A percentile compares a stretch with the other conserved stretches of the same genome.
These are phyloP conservation scores for Simalia tracyae DNA, from an alignment of 2,797 vertebrate species.

Conservation along the genomic window DNA sequence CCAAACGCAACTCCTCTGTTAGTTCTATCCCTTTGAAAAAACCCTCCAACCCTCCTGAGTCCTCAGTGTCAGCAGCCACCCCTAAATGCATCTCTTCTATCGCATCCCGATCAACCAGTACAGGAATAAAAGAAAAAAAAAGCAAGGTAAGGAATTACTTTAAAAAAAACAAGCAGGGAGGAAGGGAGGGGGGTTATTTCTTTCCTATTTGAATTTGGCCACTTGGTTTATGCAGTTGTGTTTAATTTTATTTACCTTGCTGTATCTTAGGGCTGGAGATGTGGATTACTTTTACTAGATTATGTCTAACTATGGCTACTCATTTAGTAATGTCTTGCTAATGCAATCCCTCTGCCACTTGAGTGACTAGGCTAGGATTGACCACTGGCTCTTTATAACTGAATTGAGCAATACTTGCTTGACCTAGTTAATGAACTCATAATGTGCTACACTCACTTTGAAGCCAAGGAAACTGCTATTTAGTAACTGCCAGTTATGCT, in stretches of 20 bases:
- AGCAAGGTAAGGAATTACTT: conserved; percentile 81
- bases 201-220: not conserved
- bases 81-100: conserved; percentile 74
- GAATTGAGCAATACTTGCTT: not conserved
- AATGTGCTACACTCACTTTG: not conserved
- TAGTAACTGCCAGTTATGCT: not conserved
- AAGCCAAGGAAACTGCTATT: not conserved
- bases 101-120: conserved; percentile 74
- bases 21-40: conserved; percentile 78
- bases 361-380: not conserved
- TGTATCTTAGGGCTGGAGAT: not conserved
- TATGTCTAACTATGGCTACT: not conserved
- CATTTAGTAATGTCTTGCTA: not conserved
- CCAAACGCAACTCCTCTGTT: conserved; percentile 75
- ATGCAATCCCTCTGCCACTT: not conserved
- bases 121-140: conserved; percentile 66
- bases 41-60: conserved; percentile 69
- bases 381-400: not conserved
- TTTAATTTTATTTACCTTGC: not conserved
- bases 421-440: not conserved
- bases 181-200: not conserved
- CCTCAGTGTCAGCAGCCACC: conserved; percentile 60
- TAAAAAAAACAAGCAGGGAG: not conserved
- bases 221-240: not conserved
- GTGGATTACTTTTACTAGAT: not conserved